Conservation (phyloP, 1,140 invertebrate genomes). For the Saccostrea glomerata region DNA sequence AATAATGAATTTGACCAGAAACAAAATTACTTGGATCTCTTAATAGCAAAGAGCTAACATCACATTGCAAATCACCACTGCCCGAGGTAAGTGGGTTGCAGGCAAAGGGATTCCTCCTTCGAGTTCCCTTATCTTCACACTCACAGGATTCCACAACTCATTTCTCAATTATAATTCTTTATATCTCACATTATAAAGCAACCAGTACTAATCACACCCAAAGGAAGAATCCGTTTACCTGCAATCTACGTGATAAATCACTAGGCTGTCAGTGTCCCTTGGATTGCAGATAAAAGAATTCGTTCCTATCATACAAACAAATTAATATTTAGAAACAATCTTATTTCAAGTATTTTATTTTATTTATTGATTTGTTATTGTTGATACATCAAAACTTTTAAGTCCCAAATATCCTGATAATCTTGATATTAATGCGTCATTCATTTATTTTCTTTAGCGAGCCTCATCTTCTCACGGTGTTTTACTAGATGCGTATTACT, state of each 20-base stretch:
- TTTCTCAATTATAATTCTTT: conserved; percentile 26
- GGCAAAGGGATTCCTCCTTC: neutral
- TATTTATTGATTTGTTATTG: neutral
- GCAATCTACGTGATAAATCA: conserved; percentile 42
- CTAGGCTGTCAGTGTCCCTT: conserved; percentile 50
- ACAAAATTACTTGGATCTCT: conserved; percentile 44
- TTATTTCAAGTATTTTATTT: too few relatives aligned
- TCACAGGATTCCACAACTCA: conserved; percentile 30
- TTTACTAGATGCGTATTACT: conserved; percentile 26
- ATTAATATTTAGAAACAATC: too few relatives aligned
- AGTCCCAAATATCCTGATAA: neutral
- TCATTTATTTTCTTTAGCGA: conserved; percentile 28
- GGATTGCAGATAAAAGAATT: conserved; percentile 37
- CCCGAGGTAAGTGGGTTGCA: neutral
- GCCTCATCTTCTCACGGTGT: conserved; percentile 50
- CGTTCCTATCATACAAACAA: neutral
- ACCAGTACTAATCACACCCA: neutral
- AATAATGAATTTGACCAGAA: conserved; percentile 37
- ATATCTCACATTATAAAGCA: neutral
- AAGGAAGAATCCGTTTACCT: conserved; percentile 32
- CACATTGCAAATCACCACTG: conserved; percentile 23
- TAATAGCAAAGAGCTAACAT: conserved; percentile 26
- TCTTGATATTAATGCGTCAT: neutral
- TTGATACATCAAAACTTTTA: neutral
- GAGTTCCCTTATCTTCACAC: conserved; percentile 38